phyloP scores from a whole-genome alignment of 2,888 invertebrate genomes.

The Ennomos fuscantarius region DNA sequence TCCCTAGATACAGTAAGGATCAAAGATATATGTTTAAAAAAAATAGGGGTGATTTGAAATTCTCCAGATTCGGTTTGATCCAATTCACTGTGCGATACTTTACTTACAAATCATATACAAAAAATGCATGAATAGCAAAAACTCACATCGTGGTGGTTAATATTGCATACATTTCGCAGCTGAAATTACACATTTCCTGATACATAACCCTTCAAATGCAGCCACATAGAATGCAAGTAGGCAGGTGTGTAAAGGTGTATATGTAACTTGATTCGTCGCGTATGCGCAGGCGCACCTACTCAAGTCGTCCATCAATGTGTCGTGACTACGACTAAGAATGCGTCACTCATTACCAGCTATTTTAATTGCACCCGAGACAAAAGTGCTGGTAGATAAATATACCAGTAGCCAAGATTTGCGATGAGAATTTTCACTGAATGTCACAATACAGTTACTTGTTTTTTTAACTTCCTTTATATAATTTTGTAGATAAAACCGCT shows the following conservation, averaged over 20 bases:
- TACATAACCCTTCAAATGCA: neutral
- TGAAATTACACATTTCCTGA: slow-evolving; percentile 3
- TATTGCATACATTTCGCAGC: slow-evolving; percentile 20
- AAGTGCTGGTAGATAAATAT: slow-evolving; percentile 37
- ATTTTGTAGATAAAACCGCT: neutral
- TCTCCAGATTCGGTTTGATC: no score
- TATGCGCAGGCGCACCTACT: slow-evolving; percentile 9
- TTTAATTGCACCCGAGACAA: slow-evolving; percentile 62
- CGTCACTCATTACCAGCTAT: slow-evolving; percentile 70
- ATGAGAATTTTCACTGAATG: slow-evolving; percentile 43
- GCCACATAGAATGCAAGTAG: neutral
- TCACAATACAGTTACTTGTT: slow-evolving; percentile 23
- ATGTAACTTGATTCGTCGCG: slow-evolving; percentile 12
- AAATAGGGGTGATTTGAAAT: no score
- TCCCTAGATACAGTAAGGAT: no score
- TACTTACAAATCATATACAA: no score
- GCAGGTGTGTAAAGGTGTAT: neutral
- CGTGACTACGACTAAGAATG: slow-evolving; percentile 60
- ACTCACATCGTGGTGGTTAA: slow-evolving; percentile 25
- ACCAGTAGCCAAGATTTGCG: slow-evolving; percentile 42
- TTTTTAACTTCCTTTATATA: slow-evolving; percentile 41
- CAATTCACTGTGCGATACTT: no score
- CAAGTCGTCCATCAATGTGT: slow-evolving; percentile 51
- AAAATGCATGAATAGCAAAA: slow-evolving; percentile 17
- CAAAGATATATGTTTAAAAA: no score